phyloP scores from a whole-genome alignment of 2,797 vertebrate species.

The Zalophus californianus region DNA sequence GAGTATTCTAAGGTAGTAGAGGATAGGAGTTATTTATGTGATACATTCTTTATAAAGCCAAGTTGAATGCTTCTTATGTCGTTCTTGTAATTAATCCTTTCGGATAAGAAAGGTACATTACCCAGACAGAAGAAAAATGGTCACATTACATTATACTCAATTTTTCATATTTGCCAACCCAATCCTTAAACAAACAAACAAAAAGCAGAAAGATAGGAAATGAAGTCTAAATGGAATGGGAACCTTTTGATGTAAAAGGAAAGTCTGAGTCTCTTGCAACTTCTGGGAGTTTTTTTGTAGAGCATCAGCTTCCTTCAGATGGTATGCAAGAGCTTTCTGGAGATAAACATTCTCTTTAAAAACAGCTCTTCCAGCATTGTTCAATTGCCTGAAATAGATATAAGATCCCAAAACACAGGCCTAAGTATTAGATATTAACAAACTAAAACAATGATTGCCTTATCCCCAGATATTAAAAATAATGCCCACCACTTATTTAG shows the following conservation, averaged over 20 bases:
- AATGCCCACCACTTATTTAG: conserved; percentile 1
- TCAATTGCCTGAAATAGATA: conserved; percentile 90
- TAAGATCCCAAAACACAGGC: conserved; percentile 55
- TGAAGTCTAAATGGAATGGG: conserved; percentile 50
- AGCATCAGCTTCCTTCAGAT: conserved; percentile 89
- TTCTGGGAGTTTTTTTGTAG: conserved; percentile 87
- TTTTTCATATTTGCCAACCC: conserved; percentile 31
- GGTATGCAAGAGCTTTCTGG: conserved; percentile 89
- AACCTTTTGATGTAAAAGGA: conserved; percentile 90
- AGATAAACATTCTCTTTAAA: conserved; percentile 93
- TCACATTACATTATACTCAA: not conserved
- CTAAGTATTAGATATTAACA: conserved; percentile 22
- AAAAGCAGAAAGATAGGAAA: not conserved
- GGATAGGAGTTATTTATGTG: not conserved
- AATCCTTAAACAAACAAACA: not conserved
- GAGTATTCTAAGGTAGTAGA: conserved; percentile 39
- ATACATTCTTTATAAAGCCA: conserved; percentile 56
- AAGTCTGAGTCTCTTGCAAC: conserved; percentile 87
- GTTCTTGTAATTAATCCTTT: conserved; percentile 48
- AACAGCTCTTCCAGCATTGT: conserved; percentile 89
- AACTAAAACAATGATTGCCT: conserved; percentile 2
- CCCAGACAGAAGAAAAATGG: conserved; percentile 58
- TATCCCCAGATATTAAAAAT: not conserved
- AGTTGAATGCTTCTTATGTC: conserved; percentile 27
- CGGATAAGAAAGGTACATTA: conserved; percentile 33